These are phyloP conservation scores for Orientallactaga sibirica DNA, from an alignment of 2,797 vertebrate genomes.

Conservation along the genomic window DNA sequence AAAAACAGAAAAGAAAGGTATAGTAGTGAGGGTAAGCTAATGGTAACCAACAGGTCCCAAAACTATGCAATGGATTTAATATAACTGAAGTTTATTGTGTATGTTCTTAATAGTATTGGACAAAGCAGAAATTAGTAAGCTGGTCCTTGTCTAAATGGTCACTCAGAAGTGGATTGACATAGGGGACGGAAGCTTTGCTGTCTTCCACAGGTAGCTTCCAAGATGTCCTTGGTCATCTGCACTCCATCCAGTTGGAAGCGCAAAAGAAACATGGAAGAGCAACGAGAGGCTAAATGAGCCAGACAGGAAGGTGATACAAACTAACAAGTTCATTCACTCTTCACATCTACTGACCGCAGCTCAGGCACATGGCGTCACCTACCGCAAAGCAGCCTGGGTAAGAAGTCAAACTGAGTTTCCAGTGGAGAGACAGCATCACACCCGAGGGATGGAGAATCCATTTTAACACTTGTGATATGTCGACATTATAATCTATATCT, in stretches of 20 bases:
- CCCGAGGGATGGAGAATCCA: not conserved
- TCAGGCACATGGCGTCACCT: not conserved
- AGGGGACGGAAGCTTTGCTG: not conserved
- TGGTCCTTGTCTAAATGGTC: constrained; percentile 9
- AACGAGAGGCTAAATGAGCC: not conserved
- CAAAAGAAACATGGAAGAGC: not conserved
- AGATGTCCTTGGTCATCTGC: not conserved
- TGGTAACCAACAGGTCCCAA: not conserved
- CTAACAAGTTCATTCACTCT: not conserved
- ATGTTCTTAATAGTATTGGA: not conserved
- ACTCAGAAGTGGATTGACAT: not conserved
- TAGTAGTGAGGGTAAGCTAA: constrained; percentile 1
- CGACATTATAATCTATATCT: not conserved
- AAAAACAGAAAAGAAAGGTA: too few species aligned
- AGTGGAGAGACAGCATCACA: not conserved
- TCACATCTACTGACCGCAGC: too few species aligned
- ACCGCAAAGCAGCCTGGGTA: not conserved
- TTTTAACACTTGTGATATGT: not conserved
- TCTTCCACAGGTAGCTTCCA: not conserved
- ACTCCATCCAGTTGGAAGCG: not conserved
- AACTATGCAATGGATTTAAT: not conserved
- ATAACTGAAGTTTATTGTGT: constrained; percentile 22
- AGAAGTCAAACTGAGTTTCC: not conserved
- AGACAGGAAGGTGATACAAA: too few species aligned
- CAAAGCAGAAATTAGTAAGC: constrained; percentile 1